Evolutionary conservation across 2,113 vertebrate genomes (phyloP).

Genomic region (Nothocercus nigrocapillus): DNA sequence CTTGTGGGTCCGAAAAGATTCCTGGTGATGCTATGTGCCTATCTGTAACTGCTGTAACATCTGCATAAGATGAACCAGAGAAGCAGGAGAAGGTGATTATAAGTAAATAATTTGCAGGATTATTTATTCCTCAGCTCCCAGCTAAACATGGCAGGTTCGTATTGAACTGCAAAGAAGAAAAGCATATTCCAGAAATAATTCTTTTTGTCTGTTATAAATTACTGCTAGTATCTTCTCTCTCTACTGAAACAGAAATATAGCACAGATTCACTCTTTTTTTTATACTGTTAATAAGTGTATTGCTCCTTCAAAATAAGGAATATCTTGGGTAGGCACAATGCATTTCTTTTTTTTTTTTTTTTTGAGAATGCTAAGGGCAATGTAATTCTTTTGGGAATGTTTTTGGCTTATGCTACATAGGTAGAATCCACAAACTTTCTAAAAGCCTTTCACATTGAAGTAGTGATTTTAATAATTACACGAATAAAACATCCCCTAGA

Average conservation of each 20-base stretch:
- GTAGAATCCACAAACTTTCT: slow-evolving; percentile 11
- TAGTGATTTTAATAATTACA: slow-evolving; percentile 20
- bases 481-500: slow-evolving; percentile 35
- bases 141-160: not conserved
- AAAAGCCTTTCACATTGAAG: slow-evolving; percentile 13
- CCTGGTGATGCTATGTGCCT: not conserved
- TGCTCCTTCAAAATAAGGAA: slow-evolving; percentile 18
- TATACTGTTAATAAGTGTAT: not conserved
- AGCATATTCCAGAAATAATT: not conserved
- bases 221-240: not conserved
- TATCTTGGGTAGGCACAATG: not conserved
- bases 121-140: not conserved
- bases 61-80: not conserved
- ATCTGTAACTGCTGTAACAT: not conserved
- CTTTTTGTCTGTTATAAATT: not conserved
- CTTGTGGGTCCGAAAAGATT: not conserved
- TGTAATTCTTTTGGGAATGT: not conserved
- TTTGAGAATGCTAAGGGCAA: not conserved
- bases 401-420: not conserved
- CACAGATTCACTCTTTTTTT: not conserved
- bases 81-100: not conserved
- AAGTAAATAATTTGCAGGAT: not conserved
- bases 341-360: no score
- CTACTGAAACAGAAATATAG: not conserved
- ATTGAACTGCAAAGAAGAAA: not conserved